Evolutionary conservation across 2,888 invertebrate genomes (phyloP), one percentile per base, ranked within the genome.

Genomic region (Ferrisia virgata): DNA sequence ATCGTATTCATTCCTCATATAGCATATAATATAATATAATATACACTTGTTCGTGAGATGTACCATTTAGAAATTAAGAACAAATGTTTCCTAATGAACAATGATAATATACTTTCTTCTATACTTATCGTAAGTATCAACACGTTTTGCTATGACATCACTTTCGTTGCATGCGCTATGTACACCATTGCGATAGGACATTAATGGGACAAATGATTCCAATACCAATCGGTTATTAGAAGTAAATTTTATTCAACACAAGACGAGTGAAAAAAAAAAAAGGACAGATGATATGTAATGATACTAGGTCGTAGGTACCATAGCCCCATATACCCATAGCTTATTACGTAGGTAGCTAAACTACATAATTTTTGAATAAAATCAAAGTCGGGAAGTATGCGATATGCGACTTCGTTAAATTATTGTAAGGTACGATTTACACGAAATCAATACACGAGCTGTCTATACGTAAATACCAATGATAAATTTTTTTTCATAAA

Each of bases 21-120:
- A 36, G 36, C 36, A 36, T 6, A 3, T 36, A 3, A 36, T 36
- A 36, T 36, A n/a, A n/a, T n/a, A n/a, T n/a, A n/a, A n/a, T n/a
- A n/a, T n/a, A n/a, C n/a, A n/a, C n/a, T n/a, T n/a, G n/a, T n/a
- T n/a, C n/a, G n/a, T 53, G 11, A 53, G 53, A 53, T 53, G 53
- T 53, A 53, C 13, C 64, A 64, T 64, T 64, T 64, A 28, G 64
- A 64, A 64, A 64, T 64, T 64, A 28, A 28, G 64, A 28, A 64
- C 15, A 13, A 64, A 64, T 64, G 11, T 28, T 64, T 64, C 64
- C 64, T 64, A 64, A 64, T 28, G 25, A 25, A 28, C 64, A 28
- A 64, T 64, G 28, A 64, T 64, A 64, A 64, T 64, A 64, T 64
- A 64, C 64, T 64, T 64, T 64, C 64, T 64, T 64, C 64, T 64